These are phyloP conservation scores for Oreochromis mossambicus DNA, from an alignment of 2,797 vertebrate genomes.

Conservation along the genomic window DNA sequence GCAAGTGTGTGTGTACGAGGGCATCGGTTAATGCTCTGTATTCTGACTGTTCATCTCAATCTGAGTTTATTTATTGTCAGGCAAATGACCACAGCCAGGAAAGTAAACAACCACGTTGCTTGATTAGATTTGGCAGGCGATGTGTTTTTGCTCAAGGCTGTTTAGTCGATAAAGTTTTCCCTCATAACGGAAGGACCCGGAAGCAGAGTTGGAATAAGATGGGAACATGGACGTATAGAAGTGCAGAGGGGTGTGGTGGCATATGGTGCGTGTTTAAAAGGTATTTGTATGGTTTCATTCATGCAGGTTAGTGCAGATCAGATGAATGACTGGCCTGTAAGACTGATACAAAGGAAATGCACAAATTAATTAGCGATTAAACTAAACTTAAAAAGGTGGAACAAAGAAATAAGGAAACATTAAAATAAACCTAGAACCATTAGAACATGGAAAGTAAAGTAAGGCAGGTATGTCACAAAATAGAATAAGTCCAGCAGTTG, in stretches of 20 bases:
- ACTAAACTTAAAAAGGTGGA: neutral
- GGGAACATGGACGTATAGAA: neutral
- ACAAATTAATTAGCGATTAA: accelerated
- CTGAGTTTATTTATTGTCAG: slow-evolving; percentile 29
- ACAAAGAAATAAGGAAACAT: neutral
- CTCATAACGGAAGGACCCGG: neutral
- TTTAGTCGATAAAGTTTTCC: slow-evolving; percentile 7
- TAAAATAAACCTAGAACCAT: neutral
- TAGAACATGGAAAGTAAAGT: neutral
- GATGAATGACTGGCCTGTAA: neutral
- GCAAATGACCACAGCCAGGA: neutral
- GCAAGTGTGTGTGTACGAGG: neutral
- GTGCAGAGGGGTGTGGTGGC: neutral
- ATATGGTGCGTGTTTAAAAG: neutral
- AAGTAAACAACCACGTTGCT: slow-evolving; percentile 31
- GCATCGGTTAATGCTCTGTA: neutral
- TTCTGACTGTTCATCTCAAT: slow-evolving; percentile 27
- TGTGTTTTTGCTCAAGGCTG: slow-evolving; percentile 11
- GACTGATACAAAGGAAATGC: neutral
- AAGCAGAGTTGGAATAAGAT: neutral
- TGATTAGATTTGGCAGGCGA: slow-evolving; percentile 45
- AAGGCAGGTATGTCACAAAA: neutral
- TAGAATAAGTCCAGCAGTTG: neutral
- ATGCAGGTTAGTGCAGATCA: neutral
- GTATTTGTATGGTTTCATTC: neutral